Percentiles rank a stretch among this genome's conserved stretches.
Conservation (phyloP, 2,113 vertebrate genomes). For the Chionomys nivalis region DNA sequence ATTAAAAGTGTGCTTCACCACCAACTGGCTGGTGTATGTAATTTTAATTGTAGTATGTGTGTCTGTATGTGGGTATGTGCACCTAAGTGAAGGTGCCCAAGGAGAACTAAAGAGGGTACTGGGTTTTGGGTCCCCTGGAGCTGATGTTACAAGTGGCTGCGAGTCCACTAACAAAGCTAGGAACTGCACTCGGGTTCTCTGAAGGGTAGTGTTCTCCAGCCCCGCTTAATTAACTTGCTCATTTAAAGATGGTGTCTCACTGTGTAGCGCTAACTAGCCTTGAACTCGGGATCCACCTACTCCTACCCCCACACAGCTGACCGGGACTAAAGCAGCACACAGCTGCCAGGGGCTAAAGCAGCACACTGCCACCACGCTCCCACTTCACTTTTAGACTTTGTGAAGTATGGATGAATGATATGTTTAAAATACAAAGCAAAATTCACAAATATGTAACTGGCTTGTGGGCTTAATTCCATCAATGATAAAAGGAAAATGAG, state of each 20-base stretch:
- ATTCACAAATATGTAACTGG: background rate
- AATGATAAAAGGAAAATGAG: background rate
- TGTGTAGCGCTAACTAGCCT: background rate
- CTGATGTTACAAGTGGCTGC: background rate
- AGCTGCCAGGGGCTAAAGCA: background rate
- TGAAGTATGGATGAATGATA: background rate
- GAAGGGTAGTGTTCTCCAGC: background rate
- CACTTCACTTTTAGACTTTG: background rate
- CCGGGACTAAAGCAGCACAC: background rate
- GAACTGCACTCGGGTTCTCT: background rate
- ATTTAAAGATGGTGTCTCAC: background rate
- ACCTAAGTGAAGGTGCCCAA: background rate
- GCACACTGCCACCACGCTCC: background rate
- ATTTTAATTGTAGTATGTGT: background rate
- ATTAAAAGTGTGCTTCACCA: background rate
- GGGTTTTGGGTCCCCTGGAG: background rate
- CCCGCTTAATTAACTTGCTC: background rate
- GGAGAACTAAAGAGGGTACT: background rate
- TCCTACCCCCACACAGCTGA: background rate
- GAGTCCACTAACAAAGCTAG: background rate
- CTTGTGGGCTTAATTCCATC: background rate
- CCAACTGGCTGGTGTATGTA: background rate
- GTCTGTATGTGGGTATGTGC: background rate
- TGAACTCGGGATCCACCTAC: background rate
- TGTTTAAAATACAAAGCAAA: background rate